phyloP scores from a whole-genome alignment of 2,888 invertebrate species.

The Mesoligia furuncula region DNA sequence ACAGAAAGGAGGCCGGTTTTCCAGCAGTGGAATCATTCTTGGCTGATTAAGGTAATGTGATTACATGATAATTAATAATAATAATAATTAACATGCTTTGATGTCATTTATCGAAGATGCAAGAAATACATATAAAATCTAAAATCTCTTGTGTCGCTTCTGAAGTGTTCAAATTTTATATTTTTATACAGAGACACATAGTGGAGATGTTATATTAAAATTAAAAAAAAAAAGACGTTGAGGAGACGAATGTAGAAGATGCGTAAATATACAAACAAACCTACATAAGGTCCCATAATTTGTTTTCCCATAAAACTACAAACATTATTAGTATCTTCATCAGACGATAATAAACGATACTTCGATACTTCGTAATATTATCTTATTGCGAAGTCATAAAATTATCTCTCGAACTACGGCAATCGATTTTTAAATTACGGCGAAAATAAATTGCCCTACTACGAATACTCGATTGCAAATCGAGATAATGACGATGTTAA shows the following conservation, averaged over 20 bases:
- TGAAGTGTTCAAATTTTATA: not conserved
- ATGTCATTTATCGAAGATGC: not conserved
- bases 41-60: too few species aligned
- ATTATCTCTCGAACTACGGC: conserved; percentile 52
- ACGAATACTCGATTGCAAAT: conserved; percentile 50
- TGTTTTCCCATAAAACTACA: conserved; percentile 12
- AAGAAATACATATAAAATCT: not conserved
- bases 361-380: conserved; percentile 41
- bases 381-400: conserved; percentile 59
- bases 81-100: too few species aligned
- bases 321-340: conserved; percentile 17
- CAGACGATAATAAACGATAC: conserved; percentile 18
- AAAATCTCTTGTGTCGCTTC: not conserved
- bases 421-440: conserved; percentile 56
- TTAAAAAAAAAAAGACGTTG: too few species aligned
- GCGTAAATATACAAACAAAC: not conserved
- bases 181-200: too few species aligned
- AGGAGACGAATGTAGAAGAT: not conserved
- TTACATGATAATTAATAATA: too few species aligned
- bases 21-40: too few species aligned
- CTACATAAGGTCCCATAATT: not conserved
- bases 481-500: conserved; percentile 52
- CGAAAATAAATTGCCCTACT: conserved; percentile 50
- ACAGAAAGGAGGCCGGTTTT: too few species aligned
- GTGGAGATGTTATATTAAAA: not conserved